These are phyloP conservation scores for Diaphora mendica DNA, from an alignment of 2,888 invertebrate species.

Conservation along the genomic window DNA sequence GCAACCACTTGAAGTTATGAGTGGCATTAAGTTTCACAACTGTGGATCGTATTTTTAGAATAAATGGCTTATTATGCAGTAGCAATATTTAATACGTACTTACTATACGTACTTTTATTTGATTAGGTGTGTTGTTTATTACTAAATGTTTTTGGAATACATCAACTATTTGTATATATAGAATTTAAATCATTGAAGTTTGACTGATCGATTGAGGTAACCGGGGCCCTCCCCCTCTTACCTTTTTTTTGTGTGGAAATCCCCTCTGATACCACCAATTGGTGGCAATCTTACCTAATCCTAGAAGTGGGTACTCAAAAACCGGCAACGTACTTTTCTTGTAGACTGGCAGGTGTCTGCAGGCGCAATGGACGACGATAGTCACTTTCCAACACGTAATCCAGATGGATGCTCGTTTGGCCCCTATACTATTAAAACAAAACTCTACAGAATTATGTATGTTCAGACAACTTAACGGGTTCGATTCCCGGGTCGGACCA, in stretches of 20 bases:
- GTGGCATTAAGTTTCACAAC: conserved; percentile 14
- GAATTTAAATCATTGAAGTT: background rate
- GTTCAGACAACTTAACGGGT: too few species aligned
- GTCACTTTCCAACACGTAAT: too few species aligned
- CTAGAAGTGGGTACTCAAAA: background rate
- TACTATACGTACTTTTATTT: background rate
- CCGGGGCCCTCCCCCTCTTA: too few species aligned
- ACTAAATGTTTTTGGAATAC: background rate
- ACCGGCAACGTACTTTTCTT: background rate
- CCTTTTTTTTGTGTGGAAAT: too few species aligned
- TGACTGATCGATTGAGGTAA: background rate
- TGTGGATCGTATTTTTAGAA: conserved; percentile 6
- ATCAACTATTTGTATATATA: background rate
- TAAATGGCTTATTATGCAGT: conserved; percentile 4
- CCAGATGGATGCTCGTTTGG: too few species aligned
- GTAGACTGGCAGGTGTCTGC: too few species aligned
- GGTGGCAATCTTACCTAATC: background rate
- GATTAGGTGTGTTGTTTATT: background rate
- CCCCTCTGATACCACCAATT: too few species aligned
- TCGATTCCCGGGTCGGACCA: too few species aligned
- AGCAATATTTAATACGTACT: background rate
- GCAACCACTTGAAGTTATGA: conserved; percentile 25
- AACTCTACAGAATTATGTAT: too few species aligned
- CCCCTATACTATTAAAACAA: too few species aligned
- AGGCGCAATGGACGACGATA: too few species aligned